These are phyloP conservation scores for Scaptomyza parva DNA, from an alignment of 2,888 invertebrate genomes.

Conservation along the genomic window DNA sequence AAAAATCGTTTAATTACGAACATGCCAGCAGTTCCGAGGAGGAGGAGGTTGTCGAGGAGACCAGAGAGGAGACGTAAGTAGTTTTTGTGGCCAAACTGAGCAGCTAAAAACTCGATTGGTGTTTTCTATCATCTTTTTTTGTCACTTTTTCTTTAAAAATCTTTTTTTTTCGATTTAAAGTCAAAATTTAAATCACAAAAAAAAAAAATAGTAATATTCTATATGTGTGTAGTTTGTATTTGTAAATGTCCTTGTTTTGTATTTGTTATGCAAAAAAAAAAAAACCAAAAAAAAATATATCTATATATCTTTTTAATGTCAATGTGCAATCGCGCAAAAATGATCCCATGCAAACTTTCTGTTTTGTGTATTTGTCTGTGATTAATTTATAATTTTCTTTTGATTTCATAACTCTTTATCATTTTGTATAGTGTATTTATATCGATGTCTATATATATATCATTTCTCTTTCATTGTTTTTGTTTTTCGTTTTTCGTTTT, in stretches of 20 bases:
- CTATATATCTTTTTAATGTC: slow-evolving; percentile 31
- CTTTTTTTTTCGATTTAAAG: slow-evolving; percentile 12
- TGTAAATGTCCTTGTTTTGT: slow-evolving; percentile 46
- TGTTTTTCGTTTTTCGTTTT: slow-evolving; percentile 52
- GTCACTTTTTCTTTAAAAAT: background rate
- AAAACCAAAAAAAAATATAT: background rate
- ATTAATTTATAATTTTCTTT: slow-evolving; percentile 33
- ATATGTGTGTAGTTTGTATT: slow-evolving; percentile 56
- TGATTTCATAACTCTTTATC: slow-evolving; percentile 7
- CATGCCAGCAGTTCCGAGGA: slow-evolving; percentile 84
- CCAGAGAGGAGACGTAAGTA: slow-evolving; percentile 85
- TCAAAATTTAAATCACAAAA: slow-evolving; percentile 5
- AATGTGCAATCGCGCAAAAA: slow-evolving; percentile 53
- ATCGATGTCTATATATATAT: slow-evolving; percentile 16
- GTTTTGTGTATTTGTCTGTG: slow-evolving; percentile 65
- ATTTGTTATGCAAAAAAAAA: slow-evolving; percentile 43
- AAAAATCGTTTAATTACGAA: slow-evolving; percentile 73
- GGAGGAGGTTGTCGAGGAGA: slow-evolving; percentile 85
- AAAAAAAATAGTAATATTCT: slow-evolving; percentile 51
- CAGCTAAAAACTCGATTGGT: slow-evolving; percentile 66
- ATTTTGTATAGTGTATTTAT: slow-evolving; percentile 40
- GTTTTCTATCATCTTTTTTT: slow-evolving; percentile 49
- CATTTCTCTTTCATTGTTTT: slow-evolving; percentile 25
- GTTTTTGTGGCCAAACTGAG: slow-evolving; percentile 63
- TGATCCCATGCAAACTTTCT: slow-evolving; percentile 26